phyloP scores from a whole-genome alignment of 2,113 vertebrate genomes.

The Lathamus discolor region DNA sequence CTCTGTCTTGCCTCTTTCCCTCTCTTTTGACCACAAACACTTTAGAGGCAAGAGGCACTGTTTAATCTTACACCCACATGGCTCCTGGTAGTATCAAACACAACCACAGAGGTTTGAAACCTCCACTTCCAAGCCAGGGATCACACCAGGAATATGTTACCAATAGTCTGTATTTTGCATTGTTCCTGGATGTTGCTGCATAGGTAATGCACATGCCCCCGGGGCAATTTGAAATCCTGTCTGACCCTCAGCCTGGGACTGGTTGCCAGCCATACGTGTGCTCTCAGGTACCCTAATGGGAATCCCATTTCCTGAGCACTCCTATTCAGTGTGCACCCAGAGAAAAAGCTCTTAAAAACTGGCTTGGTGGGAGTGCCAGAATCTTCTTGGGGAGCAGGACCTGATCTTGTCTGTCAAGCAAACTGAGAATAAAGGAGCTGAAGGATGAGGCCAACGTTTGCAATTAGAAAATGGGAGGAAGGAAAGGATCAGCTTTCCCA shows the following conservation, averaged over 20 bases:
- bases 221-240: not conserved
- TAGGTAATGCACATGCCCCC: fast-evolving
- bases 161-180: not conserved
- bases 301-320: not conserved
- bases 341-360: not conserved
- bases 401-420: not conserved
- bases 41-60: not conserved
- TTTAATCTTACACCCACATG: not conserved
- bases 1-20: not conserved
- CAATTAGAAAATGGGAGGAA: not conserved
- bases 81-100: not conserved
- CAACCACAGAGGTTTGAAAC: not conserved
- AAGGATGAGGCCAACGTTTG: not conserved
- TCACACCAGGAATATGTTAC: not conserved
- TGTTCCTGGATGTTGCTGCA: not conserved
- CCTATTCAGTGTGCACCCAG: fast-evolving
- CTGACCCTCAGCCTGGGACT: not conserved
- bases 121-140: not conserved
- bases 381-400: not conserved
- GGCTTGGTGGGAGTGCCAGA: not conserved
- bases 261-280: not conserved
- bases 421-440: not conserved
- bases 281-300: not conserved
- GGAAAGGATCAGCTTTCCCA: not conserved
- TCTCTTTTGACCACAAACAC: not conserved